Evolutionary conservation across 2,113 vertebrate species (phyloP).

Genomic region (Benthochromis sp.): DNA sequence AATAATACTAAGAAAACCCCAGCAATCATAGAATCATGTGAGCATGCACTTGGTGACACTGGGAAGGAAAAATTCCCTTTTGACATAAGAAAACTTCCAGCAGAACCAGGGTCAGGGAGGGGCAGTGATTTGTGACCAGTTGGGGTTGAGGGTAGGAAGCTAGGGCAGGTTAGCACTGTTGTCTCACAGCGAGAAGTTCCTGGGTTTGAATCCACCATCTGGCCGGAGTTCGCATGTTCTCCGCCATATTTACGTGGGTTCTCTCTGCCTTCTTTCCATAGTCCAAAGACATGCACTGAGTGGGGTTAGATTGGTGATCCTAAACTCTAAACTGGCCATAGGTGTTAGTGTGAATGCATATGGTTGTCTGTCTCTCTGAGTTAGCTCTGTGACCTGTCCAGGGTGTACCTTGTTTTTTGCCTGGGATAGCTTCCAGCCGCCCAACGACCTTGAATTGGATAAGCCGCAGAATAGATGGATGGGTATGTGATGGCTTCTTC

Average conservation of each 20-base stretch:
- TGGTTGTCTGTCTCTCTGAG: not conserved
- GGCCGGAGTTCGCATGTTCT: not conserved
- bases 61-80: not conserved
- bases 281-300: not conserved
- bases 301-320: not conserved
- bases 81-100: not conserved
- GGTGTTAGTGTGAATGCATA: not conserved
- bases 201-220: not conserved
- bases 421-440: not conserved
- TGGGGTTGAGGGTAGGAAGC: not conserved
- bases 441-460: not conserved
- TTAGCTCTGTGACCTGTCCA: not conserved
- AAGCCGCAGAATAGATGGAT: not conserved
- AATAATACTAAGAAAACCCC: not conserved
- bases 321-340: not conserved
- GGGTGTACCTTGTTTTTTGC: not conserved
- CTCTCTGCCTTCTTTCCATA: not conserved
- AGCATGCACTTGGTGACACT: not conserved
- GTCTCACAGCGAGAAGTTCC: accelerated
- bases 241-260: not conserved
- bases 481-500: not conserved
- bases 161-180: not conserved
- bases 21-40: not conserved
- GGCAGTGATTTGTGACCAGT: not conserved
- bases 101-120: not conserved